These are phyloP conservation scores for Amphipyra berbera DNA, from an alignment of 2,888 invertebrate species.

Conservation along the genomic window DNA sequence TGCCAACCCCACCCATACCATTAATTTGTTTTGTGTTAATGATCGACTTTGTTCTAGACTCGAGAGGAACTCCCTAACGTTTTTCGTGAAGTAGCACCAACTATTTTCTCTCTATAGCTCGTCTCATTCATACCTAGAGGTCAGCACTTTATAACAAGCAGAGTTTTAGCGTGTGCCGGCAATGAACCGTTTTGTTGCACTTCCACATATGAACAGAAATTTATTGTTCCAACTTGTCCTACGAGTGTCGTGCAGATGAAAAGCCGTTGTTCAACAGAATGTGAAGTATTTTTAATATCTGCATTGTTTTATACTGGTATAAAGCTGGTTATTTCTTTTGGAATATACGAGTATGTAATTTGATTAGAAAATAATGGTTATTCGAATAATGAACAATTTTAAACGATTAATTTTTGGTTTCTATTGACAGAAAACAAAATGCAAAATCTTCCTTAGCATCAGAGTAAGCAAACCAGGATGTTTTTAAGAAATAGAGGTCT, in stretches of 20 bases:
- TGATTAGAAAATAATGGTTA: not conserved
- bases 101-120: not conserved
- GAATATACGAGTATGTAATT: slow-evolving; percentile 7
- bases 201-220: slow-evolving; percentile 45
- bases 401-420: not conserved
- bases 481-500: no score
- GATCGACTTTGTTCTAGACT: no score
- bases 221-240: slow-evolving; percentile 56
- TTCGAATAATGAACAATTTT: not conserved
- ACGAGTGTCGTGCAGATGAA: slow-evolving; percentile 46
- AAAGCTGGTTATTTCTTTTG: slow-evolving; percentile 2
- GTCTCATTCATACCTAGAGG: slow-evolving; percentile 20
- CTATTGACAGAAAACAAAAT: no score
- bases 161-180: slow-evolving; percentile 50
- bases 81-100: no score
- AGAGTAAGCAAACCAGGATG: no score
- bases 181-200: slow-evolving; percentile 55
- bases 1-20: no score
- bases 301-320: slow-evolving; percentile 29
- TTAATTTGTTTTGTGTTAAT: no score
- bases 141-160: slow-evolving; percentile 53
- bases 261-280: slow-evolving; percentile 31
- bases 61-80: no score
- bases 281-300: slow-evolving; percentile 53
- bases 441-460: not conserved